phyloP scores from a whole-genome alignment of 2,888 invertebrate species.

The Himalopsyche tibetana region DNA sequence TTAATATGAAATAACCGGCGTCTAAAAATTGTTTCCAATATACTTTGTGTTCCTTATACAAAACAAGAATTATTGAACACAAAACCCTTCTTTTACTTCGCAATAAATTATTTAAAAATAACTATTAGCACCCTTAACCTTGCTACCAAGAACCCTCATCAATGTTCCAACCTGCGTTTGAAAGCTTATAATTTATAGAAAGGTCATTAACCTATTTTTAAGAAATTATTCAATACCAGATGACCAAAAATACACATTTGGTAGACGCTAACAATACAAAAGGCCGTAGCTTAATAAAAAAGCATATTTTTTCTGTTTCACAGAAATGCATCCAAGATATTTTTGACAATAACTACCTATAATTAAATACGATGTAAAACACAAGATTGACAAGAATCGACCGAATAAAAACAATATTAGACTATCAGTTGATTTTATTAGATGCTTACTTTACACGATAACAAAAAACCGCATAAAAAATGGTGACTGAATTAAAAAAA shows the following conservation, averaged over 20 bases:
- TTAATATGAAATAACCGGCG: too few species aligned
- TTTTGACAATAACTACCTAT: too few species aligned
- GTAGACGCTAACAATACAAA: not conserved
- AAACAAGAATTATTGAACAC: not conserved
- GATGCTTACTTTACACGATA: too few species aligned
- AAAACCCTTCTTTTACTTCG: not conserved
- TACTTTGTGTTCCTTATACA: not conserved
- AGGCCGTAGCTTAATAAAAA: not conserved
- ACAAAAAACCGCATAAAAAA: too few species aligned
- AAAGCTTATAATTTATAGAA: conserved; percentile 6
- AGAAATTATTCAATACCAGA: conserved; percentile 24
- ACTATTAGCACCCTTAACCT: not conserved
- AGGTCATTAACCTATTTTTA: conserved; percentile 18
- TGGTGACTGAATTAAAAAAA: too few species aligned
- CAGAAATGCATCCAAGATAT: too few species aligned
- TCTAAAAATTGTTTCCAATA: too few species aligned
- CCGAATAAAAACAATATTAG: too few species aligned
- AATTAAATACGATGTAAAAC: too few species aligned
- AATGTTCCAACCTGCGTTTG: not conserved
- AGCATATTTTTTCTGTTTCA: too few species aligned
- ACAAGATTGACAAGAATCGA: too few species aligned
- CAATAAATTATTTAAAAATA: conserved; percentile 10
- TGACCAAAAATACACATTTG: not conserved
- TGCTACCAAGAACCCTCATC: conserved; percentile 3
- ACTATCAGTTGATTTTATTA: too few species aligned